Base-by-base conservation (phyloP, 2,797 vertebrate species). In the Bovichtus variegatus region DNA sequence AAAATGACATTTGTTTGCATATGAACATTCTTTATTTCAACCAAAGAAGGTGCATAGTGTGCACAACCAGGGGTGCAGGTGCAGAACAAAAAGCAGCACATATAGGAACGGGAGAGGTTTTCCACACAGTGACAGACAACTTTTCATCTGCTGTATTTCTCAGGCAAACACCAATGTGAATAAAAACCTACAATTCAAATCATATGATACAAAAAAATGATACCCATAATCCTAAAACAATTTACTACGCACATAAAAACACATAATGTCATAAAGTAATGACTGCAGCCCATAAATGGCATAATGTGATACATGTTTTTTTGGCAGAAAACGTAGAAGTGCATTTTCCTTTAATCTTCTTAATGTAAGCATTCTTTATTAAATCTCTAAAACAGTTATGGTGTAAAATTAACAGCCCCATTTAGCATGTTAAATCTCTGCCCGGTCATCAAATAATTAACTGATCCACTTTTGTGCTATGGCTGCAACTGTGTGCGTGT, bases 361-460 rank as follows among this genome's bases (percentile, higher is more conserved):
- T 11, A 64, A 63, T 43, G 43, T 21, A 68, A 41, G 21, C n/a
- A 23, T 44, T 36, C 16, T 66, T 61, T 34, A 57, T 61, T 47
- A 60, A 73, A 53, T 67, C 36, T 70, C 34, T 63, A 54, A 73
- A 80, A 78, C 46, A 51, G 50, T 64, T 78, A 46, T 27, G n/a
- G 51, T 81, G 23, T 69, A 54, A 81, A 74, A 85, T 82, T 47
- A 85, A 76, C 72, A 71, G 31, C 63, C 59, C 41, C 18, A 21
- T 83, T 82, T 71, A 81, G 49, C 38, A 51, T 69, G 55, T 44
- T 53, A 47, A 71, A 70, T 70, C 53, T 80, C 71, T 25, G 23
- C 73, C 74, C 64, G 51, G 69, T 86, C 78, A 54, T 51, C 49
- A 60, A 76, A 80, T 80, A 87, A 86, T 85, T 83, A 85, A 69